Conservation (phyloP, 2,113 vertebrate genomes). For the Dasypus novemcinctus region DNA sequence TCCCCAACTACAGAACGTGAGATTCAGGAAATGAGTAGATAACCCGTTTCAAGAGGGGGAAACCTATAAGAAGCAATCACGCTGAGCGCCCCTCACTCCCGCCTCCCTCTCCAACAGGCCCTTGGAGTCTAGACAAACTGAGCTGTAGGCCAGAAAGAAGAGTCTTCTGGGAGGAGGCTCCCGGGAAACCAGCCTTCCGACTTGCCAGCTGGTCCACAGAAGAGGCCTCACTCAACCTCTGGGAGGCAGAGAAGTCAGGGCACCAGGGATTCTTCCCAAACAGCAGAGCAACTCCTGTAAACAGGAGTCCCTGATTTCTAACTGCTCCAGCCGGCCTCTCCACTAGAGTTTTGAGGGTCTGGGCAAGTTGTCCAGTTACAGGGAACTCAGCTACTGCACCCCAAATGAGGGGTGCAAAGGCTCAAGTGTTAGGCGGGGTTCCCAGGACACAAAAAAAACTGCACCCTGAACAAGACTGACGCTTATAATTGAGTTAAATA, state of each 20-base stretch:
- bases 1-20: neutral
- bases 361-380: neutral
- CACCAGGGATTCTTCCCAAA: neutral
- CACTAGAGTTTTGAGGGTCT: neutral
- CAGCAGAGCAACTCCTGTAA: neutral
- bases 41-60: neutral
- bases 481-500: slow-evolving; percentile 61
- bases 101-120: neutral
- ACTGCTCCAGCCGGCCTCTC: neutral
- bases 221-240: neutral
- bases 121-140: neutral
- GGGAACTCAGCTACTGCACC: neutral
- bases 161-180: accelerated
- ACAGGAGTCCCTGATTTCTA: neutral
- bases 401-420: neutral
- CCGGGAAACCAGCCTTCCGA: neutral
- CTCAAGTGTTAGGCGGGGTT: neutral
- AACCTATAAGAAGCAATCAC: too few relatives aligned
- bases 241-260: neutral
- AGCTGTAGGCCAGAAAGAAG: neutral
- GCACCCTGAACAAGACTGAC: neutral
- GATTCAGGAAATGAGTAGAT: neutral
- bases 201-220: neutral
- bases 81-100: neutral
- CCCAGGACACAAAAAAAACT: neutral